These are phyloP conservation scores for Lates japonicus DNA, from an alignment of 2,797 vertebrate species.

Conservation along the genomic window DNA sequence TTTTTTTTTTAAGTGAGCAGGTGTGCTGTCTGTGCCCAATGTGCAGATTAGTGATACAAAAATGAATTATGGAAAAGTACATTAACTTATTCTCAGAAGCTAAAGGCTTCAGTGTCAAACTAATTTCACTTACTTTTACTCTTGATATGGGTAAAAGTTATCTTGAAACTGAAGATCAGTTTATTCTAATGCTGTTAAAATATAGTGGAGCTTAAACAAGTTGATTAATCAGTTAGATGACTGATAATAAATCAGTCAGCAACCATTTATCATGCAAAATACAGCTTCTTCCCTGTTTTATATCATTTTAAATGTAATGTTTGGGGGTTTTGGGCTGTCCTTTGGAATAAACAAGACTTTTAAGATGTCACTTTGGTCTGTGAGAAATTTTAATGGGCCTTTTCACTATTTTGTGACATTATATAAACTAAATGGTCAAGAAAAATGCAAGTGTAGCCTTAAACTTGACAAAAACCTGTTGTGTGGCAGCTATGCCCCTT, in stretches of 20 bases:
- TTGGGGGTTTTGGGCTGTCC: too few relatives aligned
- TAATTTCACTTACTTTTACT: too few relatives aligned
- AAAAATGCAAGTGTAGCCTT: background rate
- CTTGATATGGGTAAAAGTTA: background rate
- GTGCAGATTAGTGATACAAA: too few relatives aligned
- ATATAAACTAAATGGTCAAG: background rate
- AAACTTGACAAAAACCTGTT: background rate
- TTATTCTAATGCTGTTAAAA: background rate
- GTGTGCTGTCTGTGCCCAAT: too few relatives aligned
- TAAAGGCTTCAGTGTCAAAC: too few relatives aligned
- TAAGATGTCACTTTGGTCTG: background rate
- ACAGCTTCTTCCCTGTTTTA: background rate
- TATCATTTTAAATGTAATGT: too few relatives aligned
- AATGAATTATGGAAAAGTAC: too few relatives aligned
- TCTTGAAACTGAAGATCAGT: background rate
- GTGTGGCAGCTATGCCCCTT: too few relatives aligned
- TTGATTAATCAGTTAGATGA: background rate
- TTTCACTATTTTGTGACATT: conserved; percentile 1
- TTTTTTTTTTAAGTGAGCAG: background rate
- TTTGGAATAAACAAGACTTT: background rate
- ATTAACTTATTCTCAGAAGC: too few relatives aligned
- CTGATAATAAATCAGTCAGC: background rate
- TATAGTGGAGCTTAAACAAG: background rate
- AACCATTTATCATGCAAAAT: background rate
- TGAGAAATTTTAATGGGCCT: background rate